phyloP scores from a whole-genome alignment of 2,797 vertebrate species.

The Hydrophis major region DNA sequence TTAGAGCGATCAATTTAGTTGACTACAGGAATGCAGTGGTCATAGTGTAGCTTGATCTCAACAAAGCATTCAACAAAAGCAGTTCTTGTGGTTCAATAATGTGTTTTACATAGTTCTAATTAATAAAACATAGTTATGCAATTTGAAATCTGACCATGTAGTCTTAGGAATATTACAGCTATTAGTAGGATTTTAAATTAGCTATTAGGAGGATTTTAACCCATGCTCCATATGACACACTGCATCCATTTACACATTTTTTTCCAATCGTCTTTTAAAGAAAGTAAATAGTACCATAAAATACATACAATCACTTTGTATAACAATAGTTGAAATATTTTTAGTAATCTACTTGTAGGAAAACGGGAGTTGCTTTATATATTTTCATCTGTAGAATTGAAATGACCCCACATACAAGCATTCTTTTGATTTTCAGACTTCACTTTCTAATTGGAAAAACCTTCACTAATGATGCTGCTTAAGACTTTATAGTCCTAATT shows the following conservation, averaged over 20 bases:
- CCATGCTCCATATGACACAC: slow-evolving; percentile 44
- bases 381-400: slow-evolving; percentile 16
- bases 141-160: not conserved
- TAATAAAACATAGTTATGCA: not conserved
- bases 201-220: slow-evolving; percentile 16
- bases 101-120: not conserved
- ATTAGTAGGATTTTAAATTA: not conserved
- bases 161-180: not conserved
- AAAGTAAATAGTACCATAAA: not conserved
- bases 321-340: slow-evolving; percentile 34
- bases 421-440: slow-evolving; percentile 55
- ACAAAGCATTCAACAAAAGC: not conserved
- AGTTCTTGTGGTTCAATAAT: not conserved
- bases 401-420: slow-evolving; percentile 42
- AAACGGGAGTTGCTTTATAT: slow-evolving; percentile 26
- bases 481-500: slow-evolving; percentile 58
- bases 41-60: not conserved
- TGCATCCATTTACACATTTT: slow-evolving; percentile 39
- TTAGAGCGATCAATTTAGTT: not conserved
- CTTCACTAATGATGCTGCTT: slow-evolving; percentile 59
- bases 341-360: slow-evolving; percentile 36
- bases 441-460: slow-evolving; percentile 58
- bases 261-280: slow-evolving; percentile 36
- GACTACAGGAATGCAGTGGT: not conserved
- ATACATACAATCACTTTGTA: not conserved